A percentile compares a stretch with the other conserved stretches of the same genome.
These are phyloP conservation scores for Diarsia rubi DNA, from an alignment of 2,888 invertebrate species.

Conservation along the genomic window DNA sequence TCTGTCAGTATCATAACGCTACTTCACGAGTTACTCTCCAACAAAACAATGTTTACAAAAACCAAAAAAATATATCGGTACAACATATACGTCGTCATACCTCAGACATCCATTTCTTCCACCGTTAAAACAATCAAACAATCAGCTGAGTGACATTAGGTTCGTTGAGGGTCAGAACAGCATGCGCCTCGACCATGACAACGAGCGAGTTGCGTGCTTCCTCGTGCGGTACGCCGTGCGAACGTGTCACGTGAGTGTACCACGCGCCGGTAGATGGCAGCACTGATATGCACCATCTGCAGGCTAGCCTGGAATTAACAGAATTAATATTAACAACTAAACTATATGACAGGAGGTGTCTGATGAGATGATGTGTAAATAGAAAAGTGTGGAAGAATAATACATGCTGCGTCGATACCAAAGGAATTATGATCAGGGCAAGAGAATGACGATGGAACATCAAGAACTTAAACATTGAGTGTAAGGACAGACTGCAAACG, in stretches of 20 bases:
- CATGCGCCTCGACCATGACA: slow-evolving; percentile 92
- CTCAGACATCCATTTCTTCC: not conserved
- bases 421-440: not conserved
- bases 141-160: slow-evolving; percentile 86
- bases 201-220: slow-evolving; percentile 92
- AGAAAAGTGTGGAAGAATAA: too few relatives aligned
- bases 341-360: too few relatives aligned
- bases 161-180: slow-evolving; percentile 89
- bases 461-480: too few relatives aligned
- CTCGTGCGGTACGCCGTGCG: slow-evolving; percentile 90
- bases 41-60: slow-evolving; percentile 8
- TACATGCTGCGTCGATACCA: too few relatives aligned
- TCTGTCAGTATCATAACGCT: not conserved
- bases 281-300: slow-evolving; percentile 90
- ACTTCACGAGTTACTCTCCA: not conserved
- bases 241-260: slow-evolving; percentile 91
- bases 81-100: slow-evolving; percentile 29
- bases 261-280: slow-evolving; percentile 91
- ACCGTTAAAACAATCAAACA: slow-evolving; percentile 52
- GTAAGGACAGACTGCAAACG: too few relatives aligned
- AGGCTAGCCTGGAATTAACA: slow-evolving; percentile 83
- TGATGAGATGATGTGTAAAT: too few relatives aligned
- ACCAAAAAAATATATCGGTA: not conserved
- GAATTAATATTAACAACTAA: not conserved
- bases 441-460: too few relatives aligned